These are phyloP conservation scores for Isaurus tuberculatus DNA, from an alignment of 92 coral and sea anemone genomes.

Conservation along the genomic window DNA sequence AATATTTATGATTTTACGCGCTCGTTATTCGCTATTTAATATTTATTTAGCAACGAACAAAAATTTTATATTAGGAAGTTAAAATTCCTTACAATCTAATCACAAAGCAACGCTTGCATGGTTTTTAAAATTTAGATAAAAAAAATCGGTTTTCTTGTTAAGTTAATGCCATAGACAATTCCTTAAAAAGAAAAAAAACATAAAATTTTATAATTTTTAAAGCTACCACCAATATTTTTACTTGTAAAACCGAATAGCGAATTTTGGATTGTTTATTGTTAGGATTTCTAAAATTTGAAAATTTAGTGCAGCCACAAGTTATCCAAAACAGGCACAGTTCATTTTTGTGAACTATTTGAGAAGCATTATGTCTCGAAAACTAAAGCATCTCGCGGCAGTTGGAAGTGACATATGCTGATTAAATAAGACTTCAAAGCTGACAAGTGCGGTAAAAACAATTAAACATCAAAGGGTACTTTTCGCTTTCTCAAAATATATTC, in stretches of 20 bases:
- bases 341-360: not conserved
- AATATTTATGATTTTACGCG: not conserved
- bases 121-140: too few relatives aligned
- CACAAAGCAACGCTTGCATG: not conserved
- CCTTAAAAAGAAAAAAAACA: too few relatives aligned
- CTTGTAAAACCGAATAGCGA: too few relatives aligned
- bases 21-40: not conserved
- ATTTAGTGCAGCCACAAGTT: too few relatives aligned
- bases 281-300: not conserved
- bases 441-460: slow-evolving; percentile 16
- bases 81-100: not conserved
- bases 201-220: too few relatives aligned
- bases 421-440: not conserved
- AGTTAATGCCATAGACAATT: too few relatives aligned
- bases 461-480: not conserved
- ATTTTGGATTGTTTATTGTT: not conserved
- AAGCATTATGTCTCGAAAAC: not conserved
- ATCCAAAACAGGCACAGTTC: not conserved
- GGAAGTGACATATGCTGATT: slow-evolving; percentile 26
- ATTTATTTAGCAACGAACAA: not conserved
- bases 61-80: not conserved
- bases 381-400: not conserved
- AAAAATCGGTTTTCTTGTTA: too few relatives aligned
- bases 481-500: not conserved
- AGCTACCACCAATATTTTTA: too few relatives aligned